Conservation (phyloP, 2,888 invertebrate genomes). For the Cryptus armator region DNA sequence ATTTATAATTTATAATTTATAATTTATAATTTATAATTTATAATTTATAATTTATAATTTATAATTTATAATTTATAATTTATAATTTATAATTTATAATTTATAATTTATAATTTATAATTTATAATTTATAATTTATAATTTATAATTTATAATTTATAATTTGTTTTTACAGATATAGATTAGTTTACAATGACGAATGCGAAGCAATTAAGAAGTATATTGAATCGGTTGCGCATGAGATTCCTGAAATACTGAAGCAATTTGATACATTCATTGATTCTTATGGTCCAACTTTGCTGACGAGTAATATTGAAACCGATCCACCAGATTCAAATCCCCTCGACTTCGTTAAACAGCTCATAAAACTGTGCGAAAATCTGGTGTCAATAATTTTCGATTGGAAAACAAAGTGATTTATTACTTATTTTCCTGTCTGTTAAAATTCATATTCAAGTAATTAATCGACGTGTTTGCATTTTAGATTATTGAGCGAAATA, state of each 20-base stretch:
- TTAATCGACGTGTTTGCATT: background rate
- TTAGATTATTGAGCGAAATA: constrained; percentile 66
- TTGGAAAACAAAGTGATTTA: constrained; percentile 55
- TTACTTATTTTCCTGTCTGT: background rate
- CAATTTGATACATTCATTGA: constrained; percentile 66
- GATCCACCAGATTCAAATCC: background rate
- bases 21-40: background rate
- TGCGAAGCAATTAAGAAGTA: constrained; percentile 66
- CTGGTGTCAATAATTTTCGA: constrained; percentile 23
- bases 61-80: background rate
- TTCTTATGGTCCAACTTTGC: constrained; percentile 6
- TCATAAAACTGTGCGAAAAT: constrained; percentile 34
- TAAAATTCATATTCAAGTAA: background rate
- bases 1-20: background rate
- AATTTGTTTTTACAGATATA: constrained; percentile 54
- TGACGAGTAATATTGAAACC: background rate
- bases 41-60: background rate
- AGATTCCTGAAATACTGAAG: constrained; percentile 51
- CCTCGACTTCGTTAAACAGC: constrained; percentile 31
- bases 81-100: background rate
- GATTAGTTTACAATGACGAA: constrained; percentile 65
- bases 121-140: background rate
- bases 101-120: background rate
- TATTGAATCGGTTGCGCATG: constrained; percentile 51
- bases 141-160: background rate